These are phyloP conservation scores for Chamaea fasciata DNA, from an alignment of 2,113 vertebrate species.

Conservation along the genomic window DNA sequence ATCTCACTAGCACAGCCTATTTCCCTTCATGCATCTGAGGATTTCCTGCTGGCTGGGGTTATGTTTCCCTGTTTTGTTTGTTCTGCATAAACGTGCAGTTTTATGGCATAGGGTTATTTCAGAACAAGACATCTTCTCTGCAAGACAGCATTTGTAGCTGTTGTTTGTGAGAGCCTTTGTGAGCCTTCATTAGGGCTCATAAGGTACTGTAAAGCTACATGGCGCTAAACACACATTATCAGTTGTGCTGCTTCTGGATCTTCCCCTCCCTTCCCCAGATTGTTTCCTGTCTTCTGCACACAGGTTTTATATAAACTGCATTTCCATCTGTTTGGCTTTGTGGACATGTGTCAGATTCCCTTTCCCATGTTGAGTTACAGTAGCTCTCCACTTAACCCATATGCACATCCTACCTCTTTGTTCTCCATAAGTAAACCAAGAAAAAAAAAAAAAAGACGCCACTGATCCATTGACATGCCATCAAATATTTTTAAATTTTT, in stretches of 20 bases:
- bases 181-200: not conserved
- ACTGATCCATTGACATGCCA: not conserved
- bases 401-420: not conserved
- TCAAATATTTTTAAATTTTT: not conserved
- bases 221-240: not conserved
- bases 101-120: not conserved
- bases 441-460: not conserved
- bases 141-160: not conserved
- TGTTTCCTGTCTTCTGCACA: not conserved
- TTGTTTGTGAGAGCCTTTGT: not conserved
- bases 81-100: not conserved
- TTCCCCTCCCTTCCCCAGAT: not conserved
- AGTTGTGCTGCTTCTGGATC: not conserved
- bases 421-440: not conserved
- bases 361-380: not conserved
- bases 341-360: not conserved
- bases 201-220: not conserved
- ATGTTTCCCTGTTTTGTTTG: slow-evolving; percentile 19
- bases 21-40: slow-evolving; percentile 30
- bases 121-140: not conserved
- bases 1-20: not conserved
- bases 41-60: slow-evolving; percentile 53
- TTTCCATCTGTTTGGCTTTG: not conserved
- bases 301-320: not conserved
- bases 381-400: not conserved